Evolutionary conservation across 2,888 invertebrate genomes (phyloP).

Genomic region (Mellilla xanthometata): DNA sequence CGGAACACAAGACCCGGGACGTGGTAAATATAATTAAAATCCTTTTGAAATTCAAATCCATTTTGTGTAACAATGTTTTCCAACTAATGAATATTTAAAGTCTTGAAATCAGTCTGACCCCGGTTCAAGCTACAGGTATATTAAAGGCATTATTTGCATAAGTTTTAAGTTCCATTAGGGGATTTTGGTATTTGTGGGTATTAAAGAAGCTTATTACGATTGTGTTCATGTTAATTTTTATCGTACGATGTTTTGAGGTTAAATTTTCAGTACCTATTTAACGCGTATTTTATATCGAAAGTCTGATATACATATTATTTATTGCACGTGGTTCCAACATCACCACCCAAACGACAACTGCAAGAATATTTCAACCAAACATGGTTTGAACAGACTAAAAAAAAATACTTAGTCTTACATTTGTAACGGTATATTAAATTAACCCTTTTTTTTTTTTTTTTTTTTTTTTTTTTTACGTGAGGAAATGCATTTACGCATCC

Average conservation of each 20-base stretch:
- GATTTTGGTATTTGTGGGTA: conserved; percentile 9
- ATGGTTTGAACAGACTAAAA: no score
- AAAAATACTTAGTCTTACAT: no score
- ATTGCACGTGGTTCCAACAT: no score
- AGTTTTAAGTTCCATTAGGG: conserved; percentile 16
- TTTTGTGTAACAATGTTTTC: conserved; percentile 17
- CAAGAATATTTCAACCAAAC: no score
- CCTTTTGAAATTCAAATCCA: conserved; percentile 24
- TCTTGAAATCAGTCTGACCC: conserved; percentile 21
- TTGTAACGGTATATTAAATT: no score
- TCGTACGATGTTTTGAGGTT: neutral
- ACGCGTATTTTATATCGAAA: no score
- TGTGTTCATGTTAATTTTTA: conserved; percentile 4
- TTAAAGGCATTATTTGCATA: conserved; percentile 26
- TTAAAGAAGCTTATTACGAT: conserved; percentile 5
- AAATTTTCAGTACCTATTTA: no score
- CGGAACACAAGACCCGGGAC: neutral
- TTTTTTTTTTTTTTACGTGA: no score
- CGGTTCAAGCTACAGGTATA: conserved; percentile 15
- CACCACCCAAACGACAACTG: no score
- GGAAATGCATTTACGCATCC: no score
- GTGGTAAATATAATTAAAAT: conserved; percentile 8
- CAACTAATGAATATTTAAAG: conserved; percentile 24
- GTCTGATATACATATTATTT: no score
- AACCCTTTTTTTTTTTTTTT: no score